phyloP scores from a whole-genome alignment of 2,888 invertebrate species.

The Drosophila formosana region DNA sequence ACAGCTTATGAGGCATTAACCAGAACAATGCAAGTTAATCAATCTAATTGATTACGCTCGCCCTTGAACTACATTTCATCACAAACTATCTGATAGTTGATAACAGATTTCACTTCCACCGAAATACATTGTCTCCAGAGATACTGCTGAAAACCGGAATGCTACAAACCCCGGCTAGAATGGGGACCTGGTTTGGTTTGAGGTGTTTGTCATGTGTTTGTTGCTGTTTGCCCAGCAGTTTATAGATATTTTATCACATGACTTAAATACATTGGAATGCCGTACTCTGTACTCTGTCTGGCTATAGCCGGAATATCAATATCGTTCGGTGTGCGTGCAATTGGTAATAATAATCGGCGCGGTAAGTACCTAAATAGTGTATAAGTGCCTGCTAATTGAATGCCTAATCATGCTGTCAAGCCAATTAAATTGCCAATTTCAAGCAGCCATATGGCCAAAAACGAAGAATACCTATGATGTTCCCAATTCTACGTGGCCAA shows the following conservation, averaged over 20 bases:
- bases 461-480: slow-evolving; percentile 3
- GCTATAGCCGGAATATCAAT: slow-evolving; percentile 60
- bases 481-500: slow-evolving; percentile 5
- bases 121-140: not conserved
- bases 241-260: slow-evolving; percentile 70
- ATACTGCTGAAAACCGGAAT: slow-evolving; percentile 10
- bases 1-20: slow-evolving; percentile 5
- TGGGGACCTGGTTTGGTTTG: slow-evolving; percentile 8
- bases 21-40: slow-evolving; percentile 16
- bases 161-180: not conserved
- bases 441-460: slow-evolving; percentile 28
- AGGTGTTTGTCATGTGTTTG: slow-evolving; percentile 24
- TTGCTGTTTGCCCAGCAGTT: slow-evolving; percentile 28
- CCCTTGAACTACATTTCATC: slow-evolving; percentile 46
- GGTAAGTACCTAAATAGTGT: slow-evolving; percentile 56
- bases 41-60: slow-evolving; percentile 19
- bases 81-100: not conserved
- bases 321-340: slow-evolving; percentile 48
- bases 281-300: slow-evolving; percentile 27
- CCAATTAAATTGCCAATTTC: slow-evolving; percentile 36
- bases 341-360: slow-evolving; percentile 60
- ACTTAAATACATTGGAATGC: slow-evolving; percentile 78
- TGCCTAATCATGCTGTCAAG: slow-evolving; percentile 50
- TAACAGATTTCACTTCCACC: slow-evolving; percentile 7
- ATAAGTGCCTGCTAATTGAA: slow-evolving; percentile 68